A percentile compares a stretch with the other conserved stretches of the same genome.
Conservation (phyloP, 2,797 vertebrate species). For the Pogoniulus pusillus region DNA sequence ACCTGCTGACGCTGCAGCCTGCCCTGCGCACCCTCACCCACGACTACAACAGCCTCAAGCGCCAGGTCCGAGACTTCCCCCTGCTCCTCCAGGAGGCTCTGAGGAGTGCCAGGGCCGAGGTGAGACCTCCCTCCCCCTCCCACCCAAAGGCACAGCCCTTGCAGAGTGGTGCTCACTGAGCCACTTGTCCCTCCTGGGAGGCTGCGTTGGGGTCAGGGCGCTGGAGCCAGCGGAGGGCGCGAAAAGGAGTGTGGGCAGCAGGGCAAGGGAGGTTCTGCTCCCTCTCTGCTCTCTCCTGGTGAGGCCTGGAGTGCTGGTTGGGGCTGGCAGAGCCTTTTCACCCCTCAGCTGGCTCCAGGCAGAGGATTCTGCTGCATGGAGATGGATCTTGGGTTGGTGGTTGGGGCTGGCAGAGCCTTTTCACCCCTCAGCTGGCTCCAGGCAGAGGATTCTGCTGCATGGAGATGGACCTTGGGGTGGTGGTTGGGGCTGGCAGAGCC, state of each 20-base stretch:
- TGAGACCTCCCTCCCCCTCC: too few species aligned
- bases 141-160: fast-evolving
- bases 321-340: too few species aligned
- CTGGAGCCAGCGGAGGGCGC: too few species aligned
- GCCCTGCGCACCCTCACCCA: slow-evolving; percentile 91
- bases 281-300: too few species aligned
- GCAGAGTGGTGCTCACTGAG: too few species aligned
- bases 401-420: not conserved
- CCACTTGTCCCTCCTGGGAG: too few species aligned
- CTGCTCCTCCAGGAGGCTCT: slow-evolving; percentile 90
- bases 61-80: slow-evolving; percentile 93
- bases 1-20: slow-evolving; percentile 91
- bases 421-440: not conserved
- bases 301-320: not conserved
- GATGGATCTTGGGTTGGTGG: too few species aligned
- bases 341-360: too few species aligned
- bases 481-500: not conserved
- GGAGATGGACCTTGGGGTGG: not conserved
- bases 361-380: too few species aligned
- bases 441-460: not conserved
- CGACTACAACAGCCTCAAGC: slow-evolving; percentile 93
- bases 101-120: slow-evolving; percentile 86
- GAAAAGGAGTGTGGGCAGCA: too few species aligned
- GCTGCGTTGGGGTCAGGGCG: too few species aligned
- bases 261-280: too few species aligned